Evolutionary conservation across 2,888 invertebrate species (phyloP).

Genomic region (Brachynemurus nebulosus): DNA sequence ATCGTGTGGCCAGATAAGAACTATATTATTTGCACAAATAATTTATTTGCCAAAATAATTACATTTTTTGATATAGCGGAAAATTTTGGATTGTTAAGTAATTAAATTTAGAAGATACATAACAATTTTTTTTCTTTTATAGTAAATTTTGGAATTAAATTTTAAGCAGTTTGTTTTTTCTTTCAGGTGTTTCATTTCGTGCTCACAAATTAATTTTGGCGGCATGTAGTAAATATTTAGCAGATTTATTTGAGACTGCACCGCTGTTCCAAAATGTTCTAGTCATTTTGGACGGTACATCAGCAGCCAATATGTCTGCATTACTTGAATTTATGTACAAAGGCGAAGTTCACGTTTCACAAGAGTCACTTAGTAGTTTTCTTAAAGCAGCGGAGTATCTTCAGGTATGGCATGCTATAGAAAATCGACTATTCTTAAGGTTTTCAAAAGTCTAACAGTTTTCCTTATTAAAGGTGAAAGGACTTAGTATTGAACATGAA

Average conservation of each 20-base stretch:
- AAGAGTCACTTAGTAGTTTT: conserved; percentile 81
- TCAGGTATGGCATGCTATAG: conserved; percentile 49
- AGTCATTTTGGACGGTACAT: conserved; percentile 79
- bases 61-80: too few relatives aligned
- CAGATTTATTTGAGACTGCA: conserved; percentile 79
- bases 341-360: conserved; percentile 85
- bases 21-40: too few relatives aligned
- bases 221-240: conserved; percentile 87
- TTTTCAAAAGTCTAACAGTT: background rate
- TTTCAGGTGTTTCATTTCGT: conserved; percentile 75
- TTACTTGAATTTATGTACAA: conserved; percentile 89
- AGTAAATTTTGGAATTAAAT: background rate
- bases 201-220: conserved; percentile 85
- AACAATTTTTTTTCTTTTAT: background rate
- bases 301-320: conserved; percentile 81
- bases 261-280: conserved; percentile 63
- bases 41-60: too few relatives aligned
- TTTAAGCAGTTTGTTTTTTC: conserved; percentile 12
- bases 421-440: background rate
- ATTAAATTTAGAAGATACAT: too few relatives aligned
- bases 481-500: conserved; percentile 62
- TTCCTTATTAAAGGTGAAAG: conserved; percentile 45
- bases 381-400: conserved; percentile 83
- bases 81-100: too few relatives aligned
- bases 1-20: too few relatives aligned